Base-by-base conservation (phyloP, 2,113 vertebrate species). In the Micromys minutus region DNA sequence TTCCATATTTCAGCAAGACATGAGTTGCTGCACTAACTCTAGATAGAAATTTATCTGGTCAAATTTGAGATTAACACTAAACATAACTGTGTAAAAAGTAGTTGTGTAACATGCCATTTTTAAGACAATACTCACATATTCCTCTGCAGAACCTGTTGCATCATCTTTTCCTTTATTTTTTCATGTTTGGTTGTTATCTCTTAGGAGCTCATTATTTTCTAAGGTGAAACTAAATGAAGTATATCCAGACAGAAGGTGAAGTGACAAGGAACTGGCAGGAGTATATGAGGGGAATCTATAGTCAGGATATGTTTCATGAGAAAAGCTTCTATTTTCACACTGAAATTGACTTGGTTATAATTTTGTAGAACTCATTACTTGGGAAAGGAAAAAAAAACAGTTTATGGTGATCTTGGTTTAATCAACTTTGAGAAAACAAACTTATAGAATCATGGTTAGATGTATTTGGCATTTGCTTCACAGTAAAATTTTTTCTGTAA, bases 261-360 rank as follows among this genome's bases (percentile, higher is more conserved):
- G 15, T 52, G 4, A 0, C 2, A 17, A 55, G 8, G 9, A 52
- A 34, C 16, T 4, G 50, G 4, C 4, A n/a, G 50, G 34, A 13
- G 9, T 22, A 22, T n/a, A n/a, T n/a, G 2, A 12, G 19, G 50
- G 52, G 10, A 22, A 80, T 9, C 6, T 55, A 55, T 13, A 80
- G 55, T 5, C 19, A n/a, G 4, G 10, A 22, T n/a, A 11, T 80
- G 17, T n/a, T 55, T 9, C 19, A 80, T n/a, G 19, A n/a, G 10
- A 24, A 55, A 57, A 80, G 0, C 19, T 34, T 36, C 17, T 79
- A 36, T 21, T 21, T 36, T 55, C 12, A 57, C 50, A 22, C 57
- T 55, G 47, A 79, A 57, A 21, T n/a, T 55, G 19, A 57, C 7
- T 24, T 50, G 8, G 21, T 13, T n/a, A 83, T 61, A 59, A 59